Conservation (phyloP, 2,113 vertebrate genomes). For the Takifugu flavidus region DNA sequence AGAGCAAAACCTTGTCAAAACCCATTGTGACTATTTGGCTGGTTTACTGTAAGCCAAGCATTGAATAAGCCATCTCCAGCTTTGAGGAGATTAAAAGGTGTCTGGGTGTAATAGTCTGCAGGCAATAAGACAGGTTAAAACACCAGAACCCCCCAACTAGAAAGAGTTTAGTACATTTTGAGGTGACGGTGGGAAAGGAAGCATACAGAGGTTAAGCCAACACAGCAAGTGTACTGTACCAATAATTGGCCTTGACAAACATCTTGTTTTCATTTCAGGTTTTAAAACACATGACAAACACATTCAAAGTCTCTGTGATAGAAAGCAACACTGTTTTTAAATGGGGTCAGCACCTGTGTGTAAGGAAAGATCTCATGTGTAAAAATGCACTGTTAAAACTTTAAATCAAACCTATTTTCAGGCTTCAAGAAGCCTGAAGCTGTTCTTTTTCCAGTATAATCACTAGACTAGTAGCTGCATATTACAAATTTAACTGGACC, state of each 20-base stretch:
- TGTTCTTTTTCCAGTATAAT: no score
- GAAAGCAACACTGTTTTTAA: not conserved
- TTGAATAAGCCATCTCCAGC: conserved; percentile 28
- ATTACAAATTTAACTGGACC: no score
- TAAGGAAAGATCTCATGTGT: no score
- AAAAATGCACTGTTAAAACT: no score
- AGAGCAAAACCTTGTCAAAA: conserved; percentile 48
- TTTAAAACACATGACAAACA: conserved; percentile 33
- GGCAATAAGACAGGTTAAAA: conserved; percentile 26
- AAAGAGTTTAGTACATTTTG: conserved; percentile 6
- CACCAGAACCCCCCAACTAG: not conserved
- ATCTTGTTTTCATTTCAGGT: conserved; percentile 44
- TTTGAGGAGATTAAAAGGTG: conserved; percentile 59
- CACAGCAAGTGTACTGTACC: not conserved
- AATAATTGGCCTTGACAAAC: conserved; percentile 45
- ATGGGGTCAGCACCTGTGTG: no score
- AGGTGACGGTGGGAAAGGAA: conserved; percentile 19
- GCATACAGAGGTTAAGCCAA: conserved; percentile 30
- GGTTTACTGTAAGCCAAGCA: conserved; percentile 34
- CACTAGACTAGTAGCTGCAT: no score
- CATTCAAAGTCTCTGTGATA: not conserved
- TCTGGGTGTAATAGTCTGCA: conserved; percentile 21
- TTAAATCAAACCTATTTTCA: no score
- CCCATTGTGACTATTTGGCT: conserved; percentile 50
- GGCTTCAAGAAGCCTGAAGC: no score